These are phyloP conservation scores for Neoarius graeffei DNA, from an alignment of 2,113 vertebrate species.

Conservation along the genomic window DNA sequence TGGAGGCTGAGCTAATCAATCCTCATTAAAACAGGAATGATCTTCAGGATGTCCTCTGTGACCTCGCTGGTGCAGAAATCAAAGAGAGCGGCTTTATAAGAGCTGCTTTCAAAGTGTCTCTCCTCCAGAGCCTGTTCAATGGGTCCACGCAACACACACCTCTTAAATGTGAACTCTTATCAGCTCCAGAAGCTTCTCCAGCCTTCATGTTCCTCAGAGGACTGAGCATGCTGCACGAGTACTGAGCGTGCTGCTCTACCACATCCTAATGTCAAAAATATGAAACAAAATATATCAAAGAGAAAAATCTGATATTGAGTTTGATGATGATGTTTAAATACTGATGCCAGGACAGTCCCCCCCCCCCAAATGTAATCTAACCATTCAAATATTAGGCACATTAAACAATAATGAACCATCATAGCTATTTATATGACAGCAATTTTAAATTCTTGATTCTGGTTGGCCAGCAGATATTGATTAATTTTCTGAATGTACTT, in stretches of 20 bases:
- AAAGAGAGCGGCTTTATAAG: slow-evolving; percentile 21
- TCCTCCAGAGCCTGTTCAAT: not conserved
- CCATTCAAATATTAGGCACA: not conserved
- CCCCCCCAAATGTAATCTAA: not conserved
- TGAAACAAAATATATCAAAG: not conserved
- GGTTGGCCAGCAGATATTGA: not conserved
- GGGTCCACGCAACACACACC: not conserved
- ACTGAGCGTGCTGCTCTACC: not conserved
- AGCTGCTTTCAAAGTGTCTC: not conserved
- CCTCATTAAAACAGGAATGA: slow-evolving; percentile 53
- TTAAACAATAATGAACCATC: not conserved
- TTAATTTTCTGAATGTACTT: not conserved
- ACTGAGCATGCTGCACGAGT: not conserved
- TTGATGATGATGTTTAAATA: not conserved
- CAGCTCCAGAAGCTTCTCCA: slow-evolving; percentile 2
- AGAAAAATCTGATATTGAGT: not conserved
- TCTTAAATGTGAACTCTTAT: not conserved
- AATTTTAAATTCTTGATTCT: not conserved
- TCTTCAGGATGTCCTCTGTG: slow-evolving; percentile 21
- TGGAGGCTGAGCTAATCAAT: slow-evolving; percentile 25
- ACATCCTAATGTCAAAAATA: not conserved
- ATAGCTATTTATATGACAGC: not conserved
- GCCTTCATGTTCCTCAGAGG: not conserved
- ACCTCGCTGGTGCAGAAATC: slow-evolving; percentile 39
- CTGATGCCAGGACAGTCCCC: not conserved